Conservation (phyloP, 2,113 vertebrate species). For the Nycticryphes semicollaris region DNA sequence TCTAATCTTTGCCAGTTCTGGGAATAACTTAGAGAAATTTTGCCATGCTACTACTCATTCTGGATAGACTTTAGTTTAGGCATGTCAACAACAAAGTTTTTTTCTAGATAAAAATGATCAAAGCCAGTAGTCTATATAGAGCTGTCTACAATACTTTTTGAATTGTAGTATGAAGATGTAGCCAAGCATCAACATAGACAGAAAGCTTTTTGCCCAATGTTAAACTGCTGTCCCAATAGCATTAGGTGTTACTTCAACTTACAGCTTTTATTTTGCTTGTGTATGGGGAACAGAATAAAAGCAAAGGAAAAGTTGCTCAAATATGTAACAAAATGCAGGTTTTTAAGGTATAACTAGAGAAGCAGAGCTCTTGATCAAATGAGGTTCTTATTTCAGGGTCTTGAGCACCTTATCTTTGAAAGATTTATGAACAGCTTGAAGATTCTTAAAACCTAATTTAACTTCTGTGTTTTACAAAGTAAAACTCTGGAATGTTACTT, state of each 20-base stretch:
- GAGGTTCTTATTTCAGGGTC: background rate
- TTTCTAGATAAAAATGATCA: background rate
- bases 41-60: background rate
- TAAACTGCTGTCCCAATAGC: background rate
- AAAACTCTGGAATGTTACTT: background rate
- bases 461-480: background rate
- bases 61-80: background rate
- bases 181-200: background rate
- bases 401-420: background rate
- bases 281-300: background rate
- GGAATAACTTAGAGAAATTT: background rate
- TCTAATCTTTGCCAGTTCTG: background rate
- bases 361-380: background rate
- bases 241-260: background rate
- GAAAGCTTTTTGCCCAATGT: background rate
- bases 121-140: background rate
- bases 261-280: background rate
- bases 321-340: background rate
- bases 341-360: background rate
- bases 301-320: background rate
- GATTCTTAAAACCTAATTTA: background rate
- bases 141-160: background rate
- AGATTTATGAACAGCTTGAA: background rate
- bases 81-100: background rate
- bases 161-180: background rate